phyloP scores from a whole-genome alignment of 2,888 invertebrate species.

The Pimpla rufipes region DNA sequence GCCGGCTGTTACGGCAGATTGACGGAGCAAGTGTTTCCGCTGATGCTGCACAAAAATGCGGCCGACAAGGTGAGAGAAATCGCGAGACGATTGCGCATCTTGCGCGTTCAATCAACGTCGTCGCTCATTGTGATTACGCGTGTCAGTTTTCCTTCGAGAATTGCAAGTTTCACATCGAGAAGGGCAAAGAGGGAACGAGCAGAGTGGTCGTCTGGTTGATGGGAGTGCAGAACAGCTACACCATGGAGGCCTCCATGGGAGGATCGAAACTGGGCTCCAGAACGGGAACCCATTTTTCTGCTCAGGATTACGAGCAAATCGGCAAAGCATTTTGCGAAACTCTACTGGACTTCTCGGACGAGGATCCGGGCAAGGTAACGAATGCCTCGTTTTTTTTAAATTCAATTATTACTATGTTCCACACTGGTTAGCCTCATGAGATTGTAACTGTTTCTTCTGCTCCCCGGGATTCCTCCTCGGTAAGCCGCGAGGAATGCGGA shows the following conservation, averaged over 20 bases:
- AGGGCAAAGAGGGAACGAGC: slow-evolving; percentile 97
- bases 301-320: slow-evolving; percentile 92
- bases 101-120: slow-evolving; percentile 2
- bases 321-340: slow-evolving; percentile 97
- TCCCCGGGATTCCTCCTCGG: slow-evolving; percentile 50
- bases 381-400: not conserved
- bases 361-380: slow-evolving; percentile 92
- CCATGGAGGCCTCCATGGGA: slow-evolving; percentile 97
- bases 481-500: slow-evolving; percentile 44
- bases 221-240: slow-evolving; percentile 97
- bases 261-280: slow-evolving; percentile 94
- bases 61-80: slow-evolving; percentile 91
- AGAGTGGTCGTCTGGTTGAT: slow-evolving; percentile 98
- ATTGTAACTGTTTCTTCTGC: not conserved
- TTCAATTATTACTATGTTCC: not conserved
- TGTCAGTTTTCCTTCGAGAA: slow-evolving; percentile 96
- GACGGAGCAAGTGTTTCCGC: slow-evolving; percentile 96
- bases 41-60: slow-evolving; percentile 97
- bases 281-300: slow-evolving; percentile 94
- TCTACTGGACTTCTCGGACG: slow-evolving; percentile 95
- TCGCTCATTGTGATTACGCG: slow-evolving; percentile 20
- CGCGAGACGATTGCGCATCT: slow-evolving; percentile 21
- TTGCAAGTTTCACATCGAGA: slow-evolving; percentile 97
- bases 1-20: slow-evolving; percentile 91
- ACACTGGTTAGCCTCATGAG: not conserved